A percentile compares a stretch with the other conserved stretches of the same genome.
phyloP scores from a whole-genome alignment of 1,140 invertebrate genomes.

The Phenacoccus solenopsis region DNA sequence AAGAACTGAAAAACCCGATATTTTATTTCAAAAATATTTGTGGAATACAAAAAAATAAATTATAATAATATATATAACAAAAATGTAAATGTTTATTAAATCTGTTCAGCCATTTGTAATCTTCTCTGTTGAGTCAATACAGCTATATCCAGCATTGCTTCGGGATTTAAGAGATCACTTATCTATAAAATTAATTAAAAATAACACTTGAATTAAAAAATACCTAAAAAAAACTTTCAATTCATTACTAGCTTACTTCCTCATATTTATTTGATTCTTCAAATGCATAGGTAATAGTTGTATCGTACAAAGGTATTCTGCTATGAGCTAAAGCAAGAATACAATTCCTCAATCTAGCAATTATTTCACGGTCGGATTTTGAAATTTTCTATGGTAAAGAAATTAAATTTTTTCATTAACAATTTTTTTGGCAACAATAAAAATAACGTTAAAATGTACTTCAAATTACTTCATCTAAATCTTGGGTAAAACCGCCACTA shows the following conservation, averaged over 20 bases:
- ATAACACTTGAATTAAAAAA: not conserved
- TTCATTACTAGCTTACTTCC: constrained; percentile 35
- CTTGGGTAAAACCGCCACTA: constrained; percentile 65
- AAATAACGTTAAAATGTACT: constrained; percentile 12
- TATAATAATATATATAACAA: too few species aligned
- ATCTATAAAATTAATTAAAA: not conserved
- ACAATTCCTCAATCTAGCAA: constrained; percentile 79
- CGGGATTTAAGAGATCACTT: not conserved
- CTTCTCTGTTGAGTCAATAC: not conserved
- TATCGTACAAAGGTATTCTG: constrained; percentile 83
- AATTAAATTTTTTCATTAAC: too few species aligned
- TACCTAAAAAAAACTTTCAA: not conserved
- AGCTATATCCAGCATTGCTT: not conserved
- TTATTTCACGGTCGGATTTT: constrained; percentile 59
- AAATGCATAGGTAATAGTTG: constrained; percentile 79
- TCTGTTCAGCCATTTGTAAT: not conserved
- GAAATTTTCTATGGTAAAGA: constrained; percentile 48
- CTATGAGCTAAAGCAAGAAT: constrained; percentile 69
- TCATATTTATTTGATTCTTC: constrained; percentile 75
- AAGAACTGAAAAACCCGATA: too few species aligned
- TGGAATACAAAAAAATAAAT: too few species aligned
- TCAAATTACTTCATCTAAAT: constrained; percentile 48
- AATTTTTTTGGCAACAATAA: too few species aligned
- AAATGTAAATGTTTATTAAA: too few species aligned
- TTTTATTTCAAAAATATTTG: too few species aligned